Evolutionary conservation across 2,888 invertebrate species (phyloP), one percentile per base, ranked within the genome.

Genomic region (Netelia fuscicornis): DNA sequence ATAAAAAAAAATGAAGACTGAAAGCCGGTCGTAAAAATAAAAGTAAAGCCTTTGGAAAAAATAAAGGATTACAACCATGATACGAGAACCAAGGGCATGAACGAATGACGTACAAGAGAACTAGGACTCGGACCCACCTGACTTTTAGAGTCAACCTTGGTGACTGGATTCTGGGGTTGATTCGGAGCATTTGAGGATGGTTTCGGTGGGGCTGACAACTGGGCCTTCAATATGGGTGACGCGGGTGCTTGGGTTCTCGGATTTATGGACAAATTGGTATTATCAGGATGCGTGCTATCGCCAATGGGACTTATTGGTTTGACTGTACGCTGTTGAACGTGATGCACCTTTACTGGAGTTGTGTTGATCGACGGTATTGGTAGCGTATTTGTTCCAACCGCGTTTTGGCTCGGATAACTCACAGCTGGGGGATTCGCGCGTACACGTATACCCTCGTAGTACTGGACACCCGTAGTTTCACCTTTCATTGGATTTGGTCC

Each of bases 191-290:
- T 91, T 87, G 92, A 90, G 88, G 92, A 89, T 89, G 93, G 94
- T 93, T 95, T 95, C 86, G 95, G 95, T 87, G 96, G 96, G 88
- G 96, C 96, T 89, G 97, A 97, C 89, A 97, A 95, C 94, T 97
- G 97, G 89, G 97, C 97, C 95, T 98, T 97, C 89, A 98, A 94
- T 92, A 98, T 98, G 10, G 97, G 97, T 64, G 97, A 97, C 48
- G 96, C 95, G 65, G 97, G 97, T 88, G 96, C 96, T 94, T 93
- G 84, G 81, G 89, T 91, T 87, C 89, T 92, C 89, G 90, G 92
- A 87, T 89, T 91, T 84, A 89, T 25, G 91, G 80, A 83, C 70
- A 70, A 70, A 85, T 89, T 86, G 80, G 89, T 90, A 70, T 88
- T 91, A 87, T 92, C 91, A 89, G 89, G 88, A 89, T 89, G 91